These are phyloP conservation scores for Babyrousa celebensis DNA, from an alignment of 2,797 vertebrate species.

Conservation along the genomic window DNA sequence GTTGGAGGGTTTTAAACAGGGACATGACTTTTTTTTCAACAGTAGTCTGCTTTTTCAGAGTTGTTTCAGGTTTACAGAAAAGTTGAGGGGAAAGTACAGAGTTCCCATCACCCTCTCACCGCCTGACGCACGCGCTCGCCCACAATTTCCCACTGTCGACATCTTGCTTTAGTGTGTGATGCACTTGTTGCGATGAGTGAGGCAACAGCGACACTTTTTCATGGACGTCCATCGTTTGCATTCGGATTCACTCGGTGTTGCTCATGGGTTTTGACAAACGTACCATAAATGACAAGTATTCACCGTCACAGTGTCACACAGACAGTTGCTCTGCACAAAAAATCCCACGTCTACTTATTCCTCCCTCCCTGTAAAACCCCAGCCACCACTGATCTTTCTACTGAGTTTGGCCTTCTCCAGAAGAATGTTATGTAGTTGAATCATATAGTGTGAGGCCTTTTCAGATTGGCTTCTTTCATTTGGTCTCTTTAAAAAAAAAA, in stretches of 20 bases:
- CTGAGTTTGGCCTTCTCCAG: neutral
- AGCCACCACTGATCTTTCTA: neutral
- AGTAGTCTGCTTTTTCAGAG: neutral
- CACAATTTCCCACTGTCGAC: neutral
- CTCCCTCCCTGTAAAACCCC: neutral
- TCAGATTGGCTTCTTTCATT: constrained; percentile 35
- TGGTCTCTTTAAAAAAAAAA: neutral
- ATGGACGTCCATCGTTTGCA: neutral
- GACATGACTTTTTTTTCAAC: constrained; percentile 25
- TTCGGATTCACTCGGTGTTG: no score
- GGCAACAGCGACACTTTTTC: neutral
- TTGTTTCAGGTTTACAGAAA: constrained; percentile 48
- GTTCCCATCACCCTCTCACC: neutral
- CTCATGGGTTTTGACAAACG: neutral
- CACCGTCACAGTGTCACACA: no score
- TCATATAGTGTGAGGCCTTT: neutral
- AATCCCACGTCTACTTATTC: neutral
- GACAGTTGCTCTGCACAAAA: neutral
- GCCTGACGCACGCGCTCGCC: no score
- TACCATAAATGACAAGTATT: no score
- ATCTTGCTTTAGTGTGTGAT: neutral
- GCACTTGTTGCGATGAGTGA: neutral
- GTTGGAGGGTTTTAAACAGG: neutral
- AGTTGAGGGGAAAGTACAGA: constrained; percentile 26
- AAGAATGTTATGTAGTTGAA: neutral